Evolutionary conservation across 2,888 invertebrate genomes (phyloP).

Genomic region (Salpingus planirostris): DNA sequence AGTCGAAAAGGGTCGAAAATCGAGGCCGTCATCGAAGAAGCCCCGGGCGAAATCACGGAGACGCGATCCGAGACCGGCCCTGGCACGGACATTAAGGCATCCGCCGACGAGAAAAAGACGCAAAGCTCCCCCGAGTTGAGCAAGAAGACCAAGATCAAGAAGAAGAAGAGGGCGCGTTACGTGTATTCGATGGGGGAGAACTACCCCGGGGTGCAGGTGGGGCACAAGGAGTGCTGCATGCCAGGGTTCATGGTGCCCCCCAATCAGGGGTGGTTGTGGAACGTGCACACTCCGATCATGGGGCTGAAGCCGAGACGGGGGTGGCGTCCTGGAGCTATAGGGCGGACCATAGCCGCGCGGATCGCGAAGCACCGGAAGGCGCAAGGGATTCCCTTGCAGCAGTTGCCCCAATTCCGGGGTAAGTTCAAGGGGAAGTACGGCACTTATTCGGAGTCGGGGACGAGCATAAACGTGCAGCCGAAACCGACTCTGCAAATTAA

Average conservation of each 20-base stretch:
- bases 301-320: constrained; percentile 42
- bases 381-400: constrained; percentile 27
- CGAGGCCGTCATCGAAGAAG: too few species aligned
- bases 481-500: constrained; percentile 56
- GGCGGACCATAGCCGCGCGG: constrained; percentile 40
- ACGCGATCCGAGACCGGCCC: too few species aligned
- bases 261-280: constrained; percentile 65
- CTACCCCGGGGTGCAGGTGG: constrained; percentile 48
- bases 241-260: constrained; percentile 49
- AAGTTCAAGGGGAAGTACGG: constrained; percentile 26
- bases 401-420: constrained; percentile 18
- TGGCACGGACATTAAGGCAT: too few species aligned
- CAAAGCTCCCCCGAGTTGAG: background rate
- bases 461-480: constrained; percentile 44
- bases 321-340: constrained; percentile 51
- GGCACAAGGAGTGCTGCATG: constrained; percentile 49
- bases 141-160: constrained; percentile 18
- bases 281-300: constrained; percentile 27
- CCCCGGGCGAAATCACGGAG: too few species aligned
- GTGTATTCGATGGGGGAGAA: constrained; percentile 43
- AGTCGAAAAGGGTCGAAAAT: too few species aligned
- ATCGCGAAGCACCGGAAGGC: constrained; percentile 31
- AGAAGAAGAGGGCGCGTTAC: constrained; percentile 38
- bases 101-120: constrained; percentile 4
- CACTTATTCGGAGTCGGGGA: constrained; percentile 23